Evolutionary conservation across 2,113 vertebrate species (phyloP), one percentile per base, ranked within the genome.

Genomic region (Oreocharis arfaki): DNA sequence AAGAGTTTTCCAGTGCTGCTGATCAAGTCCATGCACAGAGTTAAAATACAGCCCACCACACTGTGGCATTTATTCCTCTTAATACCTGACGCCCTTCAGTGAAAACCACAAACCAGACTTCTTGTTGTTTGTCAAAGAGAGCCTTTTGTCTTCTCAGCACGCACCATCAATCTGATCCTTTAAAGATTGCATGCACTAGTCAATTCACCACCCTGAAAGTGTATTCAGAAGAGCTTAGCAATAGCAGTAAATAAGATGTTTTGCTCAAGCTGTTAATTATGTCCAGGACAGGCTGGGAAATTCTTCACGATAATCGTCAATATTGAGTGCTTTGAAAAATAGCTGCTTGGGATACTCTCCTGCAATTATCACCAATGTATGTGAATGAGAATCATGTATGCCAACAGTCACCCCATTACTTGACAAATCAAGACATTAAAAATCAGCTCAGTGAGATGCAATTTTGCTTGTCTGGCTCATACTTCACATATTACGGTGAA

Each of bases 321-420:
- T 96, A 96, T 93, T 95, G 96, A 94, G 91, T 81, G 86, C n/a
- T 53, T 92, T 97, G 96, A 96, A 96, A 97, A 97, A 97, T 90
- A 97, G 80, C 75, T 96, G 68, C 68, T 95, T 3, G 2, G 96
- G 97, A 95, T 67, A 95, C 71, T 93, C 85, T 96, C 59, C 47
- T 91, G 85, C 82, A 97, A 97, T 97, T 97, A 94, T 69, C 68
- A 93, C 57, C 83, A 82, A n/a, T 71, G 89, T 87, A 94, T 93
- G 81, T 42, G 82, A 96, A 89, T 94, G 92, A 96, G 89, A 84
- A 78, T 96, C 95, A 79, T 95, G 92, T 96, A 97, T 98, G 97
- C 91, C 89, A 94, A 89, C 73, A 94, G 75, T 64, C 96, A 84
- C 49, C 87, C 86, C 75, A 63, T 81, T 74, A 93, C 56, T 79